These are phyloP conservation scores for Mayetiola destructor DNA, from an alignment of 2,888 invertebrate species.

Conservation along the genomic window DNA sequence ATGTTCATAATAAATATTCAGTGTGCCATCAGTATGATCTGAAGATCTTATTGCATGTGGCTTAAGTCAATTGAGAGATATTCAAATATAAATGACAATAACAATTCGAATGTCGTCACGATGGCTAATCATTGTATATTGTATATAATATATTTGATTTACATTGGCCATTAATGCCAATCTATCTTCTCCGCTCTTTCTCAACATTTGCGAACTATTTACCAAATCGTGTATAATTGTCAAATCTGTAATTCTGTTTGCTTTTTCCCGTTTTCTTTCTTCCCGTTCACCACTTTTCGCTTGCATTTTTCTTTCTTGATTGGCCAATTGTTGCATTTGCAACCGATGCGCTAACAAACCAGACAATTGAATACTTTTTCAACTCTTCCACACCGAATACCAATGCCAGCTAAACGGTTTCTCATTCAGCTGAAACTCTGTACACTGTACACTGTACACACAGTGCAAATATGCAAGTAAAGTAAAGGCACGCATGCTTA, in stretches of 20 bases:
- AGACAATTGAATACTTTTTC: slow-evolving; percentile 9
- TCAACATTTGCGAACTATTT: slow-evolving; percentile 2
- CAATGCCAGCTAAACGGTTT: too few species aligned
- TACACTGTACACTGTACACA: too few species aligned
- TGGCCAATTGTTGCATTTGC: slow-evolving; percentile 8
- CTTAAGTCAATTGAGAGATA: background rate
- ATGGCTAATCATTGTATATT: slow-evolving; percentile 6
- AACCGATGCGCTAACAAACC: background rate
- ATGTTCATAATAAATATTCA: background rate
- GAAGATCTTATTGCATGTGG: too few species aligned
- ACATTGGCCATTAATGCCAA: slow-evolving; percentile 12
- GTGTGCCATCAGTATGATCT: background rate
- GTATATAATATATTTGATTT: slow-evolving; percentile 1
- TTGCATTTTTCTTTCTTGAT: background rate
- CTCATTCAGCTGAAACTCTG: too few species aligned
- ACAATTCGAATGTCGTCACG: slow-evolving; percentile 11
- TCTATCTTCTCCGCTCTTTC: slow-evolving; percentile 8
- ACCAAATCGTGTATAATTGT: slow-evolving; percentile 11
- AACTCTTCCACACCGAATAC: too few species aligned
- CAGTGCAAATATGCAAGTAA: too few species aligned
- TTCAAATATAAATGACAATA: background rate
- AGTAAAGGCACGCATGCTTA: slow-evolving; percentile 7
- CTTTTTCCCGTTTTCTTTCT: background rate
- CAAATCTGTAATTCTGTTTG: background rate
- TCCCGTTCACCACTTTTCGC: background rate